Base-by-base conservation (phyloP, 2,113 vertebrate genomes). In the Chamaetylas fuelleborni region DNA sequence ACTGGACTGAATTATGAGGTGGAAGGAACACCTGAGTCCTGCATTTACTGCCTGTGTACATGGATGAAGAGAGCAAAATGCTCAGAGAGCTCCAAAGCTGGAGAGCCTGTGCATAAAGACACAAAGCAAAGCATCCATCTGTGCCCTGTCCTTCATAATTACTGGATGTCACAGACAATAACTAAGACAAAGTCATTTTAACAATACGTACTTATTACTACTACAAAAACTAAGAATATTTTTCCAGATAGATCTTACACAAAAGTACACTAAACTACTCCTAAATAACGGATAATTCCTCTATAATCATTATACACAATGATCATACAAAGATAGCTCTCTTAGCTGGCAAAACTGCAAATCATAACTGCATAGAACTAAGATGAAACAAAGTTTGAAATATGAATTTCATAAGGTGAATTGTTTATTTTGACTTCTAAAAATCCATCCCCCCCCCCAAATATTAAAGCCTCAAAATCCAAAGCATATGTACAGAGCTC, bases 391-490 rank as follows among this genome's bases (percentile, higher is more conserved):
- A 88, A 65, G 17, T 16, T 11, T 50, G 14, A 60, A 86, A 66
- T 2, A 25, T 34, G 31, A 70, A 69, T 43, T 82, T 91, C 70
- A 61, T 62, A 76, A 85, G 58, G 70, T 90, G 34, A 94, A 73
- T 16, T 80, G 42, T 69, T 93, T 69, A 77, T 86, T 92, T 79
- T 87, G 70, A 81, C 48, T 87, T 80, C 8, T 61, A 87, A 87
- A 96, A 91, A 91, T 89, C 61, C 36, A 42, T 3, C 13, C 22
- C 20, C 13, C 22, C 20, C 15, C 12, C 17, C 15, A 64, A 86
- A 60, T 87, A 92, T 34, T 79, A 91, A 94, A 92, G 78, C 86
- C 71, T 81, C 40, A 77, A 85, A 95, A 96, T 62, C 18, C 62
- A 88, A 91, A 94, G 50, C 87, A 66, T 45, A 87, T 79, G 89